A percentile compares a stretch with the other conserved stretches of the same genome.
phyloP scores from a whole-genome alignment of 1,140 invertebrate genomes.

The Tribolium castaneum region DNA sequence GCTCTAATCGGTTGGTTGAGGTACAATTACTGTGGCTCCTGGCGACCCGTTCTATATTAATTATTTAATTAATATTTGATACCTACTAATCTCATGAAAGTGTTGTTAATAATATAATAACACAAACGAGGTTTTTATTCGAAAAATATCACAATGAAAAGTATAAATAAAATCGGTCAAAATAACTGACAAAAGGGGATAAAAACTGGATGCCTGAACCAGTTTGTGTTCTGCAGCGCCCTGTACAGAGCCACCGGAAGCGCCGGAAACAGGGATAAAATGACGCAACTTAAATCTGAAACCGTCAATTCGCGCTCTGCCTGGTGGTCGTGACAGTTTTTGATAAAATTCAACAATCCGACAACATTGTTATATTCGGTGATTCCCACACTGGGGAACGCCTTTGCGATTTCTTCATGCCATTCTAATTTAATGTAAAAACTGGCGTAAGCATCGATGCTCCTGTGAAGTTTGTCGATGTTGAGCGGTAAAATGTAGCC shows the following conservation, averaged over 20 bases:
- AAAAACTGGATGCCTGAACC: conserved; percentile 52
- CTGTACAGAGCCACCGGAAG: conserved; percentile 56
- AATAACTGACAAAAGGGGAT: conserved; percentile 39
- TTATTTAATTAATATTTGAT: no score
- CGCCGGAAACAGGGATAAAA: conserved; percentile 55
- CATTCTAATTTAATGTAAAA: conserved; percentile 57
- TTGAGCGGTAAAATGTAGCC: conserved; percentile 45
- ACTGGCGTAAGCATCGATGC: conserved; percentile 49
- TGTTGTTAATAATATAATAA: no score
- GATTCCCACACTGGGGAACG: conserved; percentile 53
- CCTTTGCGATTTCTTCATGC: conserved; percentile 50
- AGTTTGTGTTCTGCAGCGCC: conserved; percentile 55
- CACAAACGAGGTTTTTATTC: no score
- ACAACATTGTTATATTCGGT: conserved; percentile 52
- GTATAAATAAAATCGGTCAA: conserved; percentile 19
- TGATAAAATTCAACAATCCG: conserved; percentile 56
- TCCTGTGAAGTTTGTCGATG: conserved; percentile 48
- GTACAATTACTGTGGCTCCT: no score
- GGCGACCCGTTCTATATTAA: no score
- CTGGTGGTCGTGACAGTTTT: conserved; percentile 47
- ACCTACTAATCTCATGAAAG: no score
- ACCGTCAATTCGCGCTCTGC: conserved; percentile 16
- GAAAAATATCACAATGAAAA: conserved; percentile 11
- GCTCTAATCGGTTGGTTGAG: no score
- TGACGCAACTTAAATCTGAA: conserved; percentile 47